Evolutionary conservation across 2,113 vertebrate species (phyloP), one percentile per base, ranked within the genome.

Genomic region (Theristicus caerulescens): DNA sequence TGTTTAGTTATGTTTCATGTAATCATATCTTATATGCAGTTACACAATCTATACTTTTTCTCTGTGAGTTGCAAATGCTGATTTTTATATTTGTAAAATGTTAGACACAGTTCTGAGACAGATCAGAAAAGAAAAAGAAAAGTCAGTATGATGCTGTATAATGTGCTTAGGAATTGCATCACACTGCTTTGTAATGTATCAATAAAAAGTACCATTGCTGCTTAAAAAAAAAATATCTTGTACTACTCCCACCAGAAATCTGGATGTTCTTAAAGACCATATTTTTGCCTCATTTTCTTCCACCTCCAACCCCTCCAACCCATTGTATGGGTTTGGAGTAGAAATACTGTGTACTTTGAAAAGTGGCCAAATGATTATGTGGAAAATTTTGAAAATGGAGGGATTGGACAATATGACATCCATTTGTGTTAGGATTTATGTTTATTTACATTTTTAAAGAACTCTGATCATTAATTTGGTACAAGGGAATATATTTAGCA

Each of bases 271-370:
- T 55, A 25, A 71, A 62, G 27, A 44, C 1, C 6, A 19, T 38
- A 52, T 57, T 72, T 88, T 88, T 83, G 1, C 7, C 42, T 77
- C 22, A 27, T 8, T 73, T 83, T 73, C 34, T 83, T 93, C 25
- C 36, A 11, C 15, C 8, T 83, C n/a, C 11, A 58, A 0, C 1
- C 3, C 16, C 12, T 73, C 7, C 27, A 88, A 51, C 2, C 1
- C 2, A 0, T 3, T 61, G 6, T 24, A 67, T 5, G 2, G 59
- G 7, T 82, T 55, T 42, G 55, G 9, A 71, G 8, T 18, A 40
- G 24, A 83, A 92, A 78, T 34, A 47, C 2, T 14, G 8, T 36
- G 16, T 64, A 29, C 34, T 93, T 66, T 51, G 11, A 66, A 73
- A 85, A 76, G 22, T 11, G 2, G 5, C 1, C 20, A 72, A 61